Conservation (phyloP, 2,888 invertebrate genomes). For the Hipparchia semele region DNA sequence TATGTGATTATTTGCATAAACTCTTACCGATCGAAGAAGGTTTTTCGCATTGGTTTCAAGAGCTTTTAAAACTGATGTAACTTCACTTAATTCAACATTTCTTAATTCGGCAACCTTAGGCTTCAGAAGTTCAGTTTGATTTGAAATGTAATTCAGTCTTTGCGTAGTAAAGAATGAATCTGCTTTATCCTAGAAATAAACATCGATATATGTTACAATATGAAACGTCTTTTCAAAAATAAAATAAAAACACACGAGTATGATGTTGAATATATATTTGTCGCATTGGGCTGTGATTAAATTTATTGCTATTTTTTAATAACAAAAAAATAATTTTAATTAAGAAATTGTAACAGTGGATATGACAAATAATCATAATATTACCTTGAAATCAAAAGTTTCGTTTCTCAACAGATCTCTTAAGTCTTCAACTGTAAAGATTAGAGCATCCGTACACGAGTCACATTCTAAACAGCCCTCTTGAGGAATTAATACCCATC, state of each 20-base stretch:
- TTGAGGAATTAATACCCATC: conserved; percentile 93
- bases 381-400: conserved; percentile 88
- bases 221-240: too few species aligned
- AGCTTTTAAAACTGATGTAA: conserved; percentile 83
- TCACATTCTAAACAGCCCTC: conserved; percentile 96
- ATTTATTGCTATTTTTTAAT: too few species aligned
- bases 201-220: not conserved
- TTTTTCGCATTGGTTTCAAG: conserved; percentile 86
- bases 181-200: conserved; percentile 85
- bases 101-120: conserved; percentile 87
- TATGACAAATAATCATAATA: not conserved
- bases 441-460: conserved; percentile 94
- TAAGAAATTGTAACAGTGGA: not conserved
- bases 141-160: conserved; percentile 90
- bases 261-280: too few species aligned
- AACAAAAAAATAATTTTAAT: not conserved
- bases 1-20: not conserved
- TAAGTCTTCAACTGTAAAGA: conserved; percentile 93
- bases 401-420: conserved; percentile 87
- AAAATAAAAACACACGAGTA: too few species aligned
- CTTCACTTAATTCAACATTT: conserved; percentile 85
- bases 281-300: too few species aligned
- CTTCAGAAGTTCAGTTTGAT: conserved; percentile 86
- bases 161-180: conserved; percentile 95
- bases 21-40: conserved; percentile 73